phyloP scores from a whole-genome alignment of 2,113 vertebrate genomes.

The Plecotus auritus region DNA sequence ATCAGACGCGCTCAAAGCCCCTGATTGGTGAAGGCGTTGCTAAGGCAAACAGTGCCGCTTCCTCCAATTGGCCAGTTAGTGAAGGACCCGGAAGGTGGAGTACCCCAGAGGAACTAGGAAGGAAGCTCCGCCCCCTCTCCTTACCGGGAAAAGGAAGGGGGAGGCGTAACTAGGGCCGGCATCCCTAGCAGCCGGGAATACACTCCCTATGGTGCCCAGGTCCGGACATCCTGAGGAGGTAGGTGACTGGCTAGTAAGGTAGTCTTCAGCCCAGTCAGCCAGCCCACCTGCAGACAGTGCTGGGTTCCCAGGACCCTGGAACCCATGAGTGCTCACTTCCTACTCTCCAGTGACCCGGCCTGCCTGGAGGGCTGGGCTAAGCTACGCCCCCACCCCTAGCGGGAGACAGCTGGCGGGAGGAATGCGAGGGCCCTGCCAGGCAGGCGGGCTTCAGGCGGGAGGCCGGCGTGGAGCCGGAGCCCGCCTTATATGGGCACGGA shows the following conservation, averaged over 20 bases:
- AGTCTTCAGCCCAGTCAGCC: background rate
- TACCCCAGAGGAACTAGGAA: conserved; percentile 20
- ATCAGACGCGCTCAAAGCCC: background rate
- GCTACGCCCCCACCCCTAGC: conserved; percentile 62
- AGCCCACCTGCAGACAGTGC: background rate
- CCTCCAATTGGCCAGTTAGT: conserved; percentile 44
- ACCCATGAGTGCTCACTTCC: background rate
- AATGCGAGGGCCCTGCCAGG: conserved; percentile 72
- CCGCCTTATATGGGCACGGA: conserved; percentile 98
- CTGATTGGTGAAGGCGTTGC: conserved; percentile 70
- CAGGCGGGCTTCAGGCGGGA: conserved; percentile 71
- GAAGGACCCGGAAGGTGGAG: conserved; percentile 63
- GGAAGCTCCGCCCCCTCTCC: conserved; percentile 63
- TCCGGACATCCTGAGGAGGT: conserved; percentile 25
- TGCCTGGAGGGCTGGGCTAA: conserved; percentile 48
- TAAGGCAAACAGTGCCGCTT: conserved; percentile 72
- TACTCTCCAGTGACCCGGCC: conserved; percentile 27
- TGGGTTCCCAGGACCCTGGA: conserved; percentile 37
- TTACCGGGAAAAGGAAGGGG: conserved; percentile 66
- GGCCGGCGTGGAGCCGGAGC: conserved; percentile 93
- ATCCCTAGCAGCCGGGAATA: conserved; percentile 31
- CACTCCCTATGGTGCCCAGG: conserved; percentile 7
- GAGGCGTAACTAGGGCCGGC: conserved; percentile 51
- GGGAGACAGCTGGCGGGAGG: conserved; percentile 74
- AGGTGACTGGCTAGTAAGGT: conserved; percentile 24